Evolutionary conservation across 2,888 invertebrate genomes (phyloP).

Genomic region (Tenthredo notha): DNA sequence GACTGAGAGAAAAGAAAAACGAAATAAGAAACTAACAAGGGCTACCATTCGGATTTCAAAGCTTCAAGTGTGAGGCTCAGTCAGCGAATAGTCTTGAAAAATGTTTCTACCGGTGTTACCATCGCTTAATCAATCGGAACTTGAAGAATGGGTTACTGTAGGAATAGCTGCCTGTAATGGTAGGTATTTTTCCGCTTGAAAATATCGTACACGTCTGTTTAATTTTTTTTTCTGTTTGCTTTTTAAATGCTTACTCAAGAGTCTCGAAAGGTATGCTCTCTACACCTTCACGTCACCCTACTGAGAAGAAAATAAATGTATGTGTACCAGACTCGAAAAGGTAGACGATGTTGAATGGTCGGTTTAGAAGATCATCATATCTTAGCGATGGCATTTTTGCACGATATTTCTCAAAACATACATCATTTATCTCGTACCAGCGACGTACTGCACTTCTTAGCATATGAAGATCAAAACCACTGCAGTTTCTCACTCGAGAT

Average conservation of each 20-base stretch:
- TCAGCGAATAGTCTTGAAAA: background rate
- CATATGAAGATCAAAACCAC: background rate
- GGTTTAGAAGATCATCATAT: background rate
- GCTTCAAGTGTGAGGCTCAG: background rate
- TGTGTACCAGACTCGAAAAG: constrained; percentile 9
- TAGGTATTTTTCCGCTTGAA: background rate
- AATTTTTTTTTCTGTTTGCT: background rate
- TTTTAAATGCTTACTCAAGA: background rate
- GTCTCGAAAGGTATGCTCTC: background rate
- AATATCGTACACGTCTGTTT: background rate
- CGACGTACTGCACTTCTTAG: background rate
- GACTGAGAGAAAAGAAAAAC: background rate
- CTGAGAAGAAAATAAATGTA: constrained; percentile 9
- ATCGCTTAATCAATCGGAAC: constrained; percentile 9
- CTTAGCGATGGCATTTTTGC: background rate
- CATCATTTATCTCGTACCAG: background rate
- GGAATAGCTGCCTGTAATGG: background rate
- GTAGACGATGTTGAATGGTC: background rate
- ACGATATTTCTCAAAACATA: background rate
- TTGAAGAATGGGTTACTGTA: constrained; percentile 10
- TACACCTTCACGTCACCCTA: background rate
- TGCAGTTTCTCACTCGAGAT: background rate
- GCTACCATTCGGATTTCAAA: background rate
- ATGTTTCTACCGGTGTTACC: background rate
- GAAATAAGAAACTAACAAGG: background rate